Evolutionary conservation across 2,888 invertebrate genomes (phyloP).

Genomic region (Stramonita haemastoma): DNA sequence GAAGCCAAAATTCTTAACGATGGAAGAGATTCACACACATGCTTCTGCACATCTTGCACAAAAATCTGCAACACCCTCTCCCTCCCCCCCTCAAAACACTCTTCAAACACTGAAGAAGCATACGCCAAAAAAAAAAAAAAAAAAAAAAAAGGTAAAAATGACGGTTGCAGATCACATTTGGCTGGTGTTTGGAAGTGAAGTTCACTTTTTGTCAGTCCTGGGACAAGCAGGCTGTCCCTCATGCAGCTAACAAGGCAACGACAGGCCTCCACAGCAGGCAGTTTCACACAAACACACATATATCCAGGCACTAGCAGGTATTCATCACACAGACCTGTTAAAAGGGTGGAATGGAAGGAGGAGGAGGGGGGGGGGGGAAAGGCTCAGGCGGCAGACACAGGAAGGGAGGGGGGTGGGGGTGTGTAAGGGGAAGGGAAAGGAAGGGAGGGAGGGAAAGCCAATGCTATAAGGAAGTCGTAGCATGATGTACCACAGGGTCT

Average conservation of each 20-base stretch:
- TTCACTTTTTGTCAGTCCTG: not conserved
- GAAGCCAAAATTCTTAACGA: not conserved
- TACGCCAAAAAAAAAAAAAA: not conserved
- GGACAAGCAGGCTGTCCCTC: not conserved
- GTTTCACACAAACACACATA: not conserved
- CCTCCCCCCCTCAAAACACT: too few relatives aligned
- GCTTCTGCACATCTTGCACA: not conserved
- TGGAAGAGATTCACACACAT: not conserved
- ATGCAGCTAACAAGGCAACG: slow-evolving; percentile 10
- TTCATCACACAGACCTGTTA: not conserved
- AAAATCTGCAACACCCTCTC: not conserved
- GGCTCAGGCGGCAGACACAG: slow-evolving; percentile 1
- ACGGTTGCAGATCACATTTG: slow-evolving; percentile 14
- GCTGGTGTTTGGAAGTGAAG: not conserved
- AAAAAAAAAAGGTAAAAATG: too few relatives aligned
- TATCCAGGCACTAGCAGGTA: not conserved
- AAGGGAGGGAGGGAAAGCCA: slow-evolving; percentile 45
- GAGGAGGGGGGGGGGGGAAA: not conserved
- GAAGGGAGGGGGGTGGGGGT: not conserved
- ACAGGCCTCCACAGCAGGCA: not conserved
- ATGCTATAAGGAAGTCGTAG: slow-evolving; percentile 72
- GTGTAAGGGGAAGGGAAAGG: not conserved
- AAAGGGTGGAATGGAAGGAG: not conserved
- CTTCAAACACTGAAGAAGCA: not conserved
- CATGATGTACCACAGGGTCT: slow-evolving; percentile 71